Percentiles rank a stretch among this genome's conserved stretches.
These are phyloP conservation scores for Serinus canaria DNA, from an alignment of 2,113 vertebrate species.

Conservation along the genomic window DNA sequence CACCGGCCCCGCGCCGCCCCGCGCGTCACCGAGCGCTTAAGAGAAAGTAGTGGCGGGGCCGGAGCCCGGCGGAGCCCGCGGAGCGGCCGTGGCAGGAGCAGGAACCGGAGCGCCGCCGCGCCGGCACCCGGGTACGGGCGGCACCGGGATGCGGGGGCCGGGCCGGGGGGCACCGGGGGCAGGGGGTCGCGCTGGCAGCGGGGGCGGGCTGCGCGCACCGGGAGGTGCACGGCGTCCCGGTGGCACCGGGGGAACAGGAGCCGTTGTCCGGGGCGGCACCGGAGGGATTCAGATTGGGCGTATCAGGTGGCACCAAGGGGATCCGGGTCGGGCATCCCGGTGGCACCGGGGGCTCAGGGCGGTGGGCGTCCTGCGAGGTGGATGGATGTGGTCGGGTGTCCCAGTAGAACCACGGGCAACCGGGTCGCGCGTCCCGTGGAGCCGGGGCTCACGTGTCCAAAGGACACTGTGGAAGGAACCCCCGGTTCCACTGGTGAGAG, in stretches of 20 bases:
- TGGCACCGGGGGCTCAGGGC: not conserved
- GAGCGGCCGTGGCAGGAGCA: not conserved
- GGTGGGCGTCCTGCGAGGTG: not conserved
- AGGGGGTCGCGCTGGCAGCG: not conserved
- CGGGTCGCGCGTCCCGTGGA: not conserved
- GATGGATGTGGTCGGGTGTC: not conserved
- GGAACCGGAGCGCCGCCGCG: conserved; percentile 4
- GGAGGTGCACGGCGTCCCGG: not conserved
- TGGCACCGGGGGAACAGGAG: not conserved
- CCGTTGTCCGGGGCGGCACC: not conserved
- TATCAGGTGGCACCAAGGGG: not conserved
- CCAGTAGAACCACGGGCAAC: not conserved
- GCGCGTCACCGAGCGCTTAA: conserved; percentile 81
- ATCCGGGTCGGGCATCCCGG: not conserved
- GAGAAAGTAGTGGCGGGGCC: conserved; percentile 44
- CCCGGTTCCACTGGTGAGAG: too few species aligned
- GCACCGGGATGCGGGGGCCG: not conserved
- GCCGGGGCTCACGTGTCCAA: not conserved
- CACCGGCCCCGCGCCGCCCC: conserved; percentile 59
- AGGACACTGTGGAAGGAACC: not conserved
- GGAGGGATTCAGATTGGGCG: too few species aligned
- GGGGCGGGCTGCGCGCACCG: not conserved
- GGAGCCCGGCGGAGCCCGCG: conserved; percentile 8
- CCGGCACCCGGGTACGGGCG: conserved; percentile 13
- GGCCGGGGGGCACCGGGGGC: not conserved